Conservation (phyloP, 92 coral and sea anemone genomes). For the Plumapathes pennacea region DNA sequence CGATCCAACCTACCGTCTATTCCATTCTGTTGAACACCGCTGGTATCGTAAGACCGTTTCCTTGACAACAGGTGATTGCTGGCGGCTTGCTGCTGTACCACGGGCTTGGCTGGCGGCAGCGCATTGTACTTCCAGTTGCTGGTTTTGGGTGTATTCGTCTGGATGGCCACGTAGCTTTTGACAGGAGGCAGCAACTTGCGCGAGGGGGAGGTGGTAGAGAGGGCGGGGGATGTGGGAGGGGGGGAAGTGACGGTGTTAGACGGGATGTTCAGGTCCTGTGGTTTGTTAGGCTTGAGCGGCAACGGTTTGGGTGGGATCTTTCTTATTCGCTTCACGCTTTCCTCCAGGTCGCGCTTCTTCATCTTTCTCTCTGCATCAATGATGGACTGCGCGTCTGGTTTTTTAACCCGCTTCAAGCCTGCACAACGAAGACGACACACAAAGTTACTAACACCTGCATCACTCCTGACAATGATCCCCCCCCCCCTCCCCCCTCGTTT, state of each 20-base stretch:
- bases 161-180: conserved; percentile 66
- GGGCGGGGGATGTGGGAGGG: conserved; percentile 77
- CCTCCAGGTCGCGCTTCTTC: conserved; percentile 76
- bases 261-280: conserved; percentile 71
- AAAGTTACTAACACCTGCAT: no score
- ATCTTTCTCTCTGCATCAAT: conserved; percentile 70
- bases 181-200: conserved; percentile 93
- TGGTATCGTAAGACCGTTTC: conserved; percentile 80
- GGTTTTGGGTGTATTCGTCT: conserved; percentile 72
- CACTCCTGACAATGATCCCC: no score
- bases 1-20: conserved; percentile 74
- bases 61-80: conserved; percentile 91
- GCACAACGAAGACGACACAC: not conserved
- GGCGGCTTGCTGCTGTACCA: conserved; percentile 45
- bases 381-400: conserved; percentile 61
- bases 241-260: conserved; percentile 61
- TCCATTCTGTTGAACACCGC: conserved; percentile 86
- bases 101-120: conserved; percentile 82
- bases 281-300: conserved; percentile 63
- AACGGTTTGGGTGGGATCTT: conserved; percentile 72
- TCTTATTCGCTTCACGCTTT: conserved; percentile 74
- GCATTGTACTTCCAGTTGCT: conserved; percentile 89
- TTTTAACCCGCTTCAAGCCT: conserved; percentile 78
- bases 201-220: conserved; percentile 83
- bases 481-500: no score